Evolutionary conservation across 2,888 invertebrate genomes (phyloP), one percentile per base, ranked within the genome.

Genomic region (Graphium colonna): DNA sequence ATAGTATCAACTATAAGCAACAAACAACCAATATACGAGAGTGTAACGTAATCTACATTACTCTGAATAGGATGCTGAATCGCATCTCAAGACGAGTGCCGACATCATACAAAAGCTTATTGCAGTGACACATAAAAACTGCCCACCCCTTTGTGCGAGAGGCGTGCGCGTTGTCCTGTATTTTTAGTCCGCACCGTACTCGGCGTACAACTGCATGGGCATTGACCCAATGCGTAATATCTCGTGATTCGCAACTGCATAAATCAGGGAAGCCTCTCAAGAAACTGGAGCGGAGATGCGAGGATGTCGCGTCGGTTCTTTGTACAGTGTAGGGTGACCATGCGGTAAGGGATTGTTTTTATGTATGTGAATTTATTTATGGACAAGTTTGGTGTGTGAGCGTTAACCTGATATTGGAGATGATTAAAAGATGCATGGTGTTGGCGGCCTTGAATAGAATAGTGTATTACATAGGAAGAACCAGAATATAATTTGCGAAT

Each of bases 281-380:
- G 28, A 28, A 46, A 46, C 46, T 36, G 36, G 46, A 38, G 17
- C 46, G 46, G 33, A 17, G 21, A 36, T 17, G n/a, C 2, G 45
- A 5, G 16, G 2, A 10, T 1, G 38, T 8, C 1, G 9, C 1
- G 36, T 18, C 13, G 15, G 15, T 31, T 8, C 4, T 18, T 13
- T 46, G 18, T 38, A 10, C n/a, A 18, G 21, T 16, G 12, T 3
- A 38, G 18, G 21, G 46, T 21, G 7, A 21, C 46, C 21, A 38
- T 12, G 1, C 1, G 0, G 18, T 38, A 0, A 10, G 4, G 9
- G 33, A 7, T 28, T 28, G 8, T 28, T 4, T 28, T 28, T 28
- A 28, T 28, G 5, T 7, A 4, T 28, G 28, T 28, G 28, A 8
- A 28, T 28, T 7, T 28, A 28, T 7, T 28, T 28, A 28, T 28